These are phyloP conservation scores for Harpegnathos saltator DNA, from an alignment of 1,140 invertebrate species.

Conservation along the genomic window DNA sequence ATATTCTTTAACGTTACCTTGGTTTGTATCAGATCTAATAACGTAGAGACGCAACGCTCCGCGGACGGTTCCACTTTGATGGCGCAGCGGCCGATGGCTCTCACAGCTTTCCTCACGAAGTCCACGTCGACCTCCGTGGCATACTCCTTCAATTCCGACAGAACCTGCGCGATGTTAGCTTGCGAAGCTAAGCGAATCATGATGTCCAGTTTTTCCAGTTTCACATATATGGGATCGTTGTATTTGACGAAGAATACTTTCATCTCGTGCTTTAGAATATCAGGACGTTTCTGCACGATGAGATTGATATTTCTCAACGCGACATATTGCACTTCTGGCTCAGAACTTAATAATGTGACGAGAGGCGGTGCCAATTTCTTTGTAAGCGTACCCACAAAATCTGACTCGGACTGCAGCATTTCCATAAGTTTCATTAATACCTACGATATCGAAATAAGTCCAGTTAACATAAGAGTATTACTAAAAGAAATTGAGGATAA, in stretches of 20 bases:
- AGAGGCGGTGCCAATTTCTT: conserved; percentile 99
- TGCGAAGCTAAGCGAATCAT: conserved; percentile 99
- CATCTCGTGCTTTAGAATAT: conserved; percentile 99
- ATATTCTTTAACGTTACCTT: conserved; percentile 88
- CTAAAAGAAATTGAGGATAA: neutral
- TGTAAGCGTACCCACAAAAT: conserved; percentile 97
- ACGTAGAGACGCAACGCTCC: conserved; percentile 98
- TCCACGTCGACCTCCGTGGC: conserved; percentile 99
- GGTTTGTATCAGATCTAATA: conserved; percentile 99
- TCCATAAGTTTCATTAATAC: conserved; percentile 99
- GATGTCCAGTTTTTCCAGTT: conserved; percentile 99
- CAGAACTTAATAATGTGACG: conserved; percentile 98
- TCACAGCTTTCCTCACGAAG: conserved; percentile 99
- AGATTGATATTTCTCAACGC: conserved; percentile 99
- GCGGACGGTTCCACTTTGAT: conserved; percentile 99
- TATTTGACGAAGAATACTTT: conserved; percentile 99
- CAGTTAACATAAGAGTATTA: conserved; percentile 16
- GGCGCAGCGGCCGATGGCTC: conserved; percentile 99
- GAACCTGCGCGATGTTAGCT: conserved; percentile 98
- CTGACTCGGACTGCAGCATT: conserved; percentile 96
- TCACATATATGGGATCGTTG: conserved; percentile 99
- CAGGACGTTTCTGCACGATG: conserved; percentile 99
- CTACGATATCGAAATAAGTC: conserved; percentile 73
- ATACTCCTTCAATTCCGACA: conserved; percentile 99
- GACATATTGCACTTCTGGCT: conserved; percentile 99